Evolutionary conservation across 2,888 invertebrate genomes (phyloP), one percentile per base, ranked within the genome.

Genomic region (Mycalesis mineus): DNA sequence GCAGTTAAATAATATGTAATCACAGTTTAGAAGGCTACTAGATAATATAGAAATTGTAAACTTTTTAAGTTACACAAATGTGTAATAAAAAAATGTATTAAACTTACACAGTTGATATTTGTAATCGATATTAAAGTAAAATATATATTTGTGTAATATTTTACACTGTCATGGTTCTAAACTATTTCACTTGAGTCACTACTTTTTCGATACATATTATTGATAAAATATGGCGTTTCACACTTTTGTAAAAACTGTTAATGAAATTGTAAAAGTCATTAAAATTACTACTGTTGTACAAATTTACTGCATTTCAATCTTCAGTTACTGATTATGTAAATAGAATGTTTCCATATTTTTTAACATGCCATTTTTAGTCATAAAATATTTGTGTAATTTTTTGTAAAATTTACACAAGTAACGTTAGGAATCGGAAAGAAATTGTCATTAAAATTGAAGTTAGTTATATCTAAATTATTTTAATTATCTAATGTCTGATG

Each of bases 41-140:
- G 29, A 40, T 15, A 41, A 29, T 40, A 31, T 40, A 7, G 11
- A 37, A 49, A 50, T 41, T 41, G 15, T 51, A 51, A 37, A 11
- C 7, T 28, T 50, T 49, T 51, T 41, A 15, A 51, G 4, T 51
- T 51, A 51, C 41, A 51, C 41, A 51, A 31, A 31, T 41, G 22
- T 51, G 39, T 29, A 51, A 49, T 22, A 17, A 31, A 8, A 17
- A 17, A 48, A 9, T 47, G 13, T 48, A 36, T 14, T 14, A 15
- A 14, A 15, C 7, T 39, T 6, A 28, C 14, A 15, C 17, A 15
- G 11, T 2, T 7, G 9, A 15, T 37, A 44, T 36, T 33, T 48
- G 36, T 48, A 33, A 48, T 48, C 33, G 11, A 17, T 48, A 36
- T 48, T 14, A 45, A n/a, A 48, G 17, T 7, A 15, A 48, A 22